Evolutionary conservation across 2,113 vertebrate species (phyloP).

Genomic region (Chionomys nivalis): DNA sequence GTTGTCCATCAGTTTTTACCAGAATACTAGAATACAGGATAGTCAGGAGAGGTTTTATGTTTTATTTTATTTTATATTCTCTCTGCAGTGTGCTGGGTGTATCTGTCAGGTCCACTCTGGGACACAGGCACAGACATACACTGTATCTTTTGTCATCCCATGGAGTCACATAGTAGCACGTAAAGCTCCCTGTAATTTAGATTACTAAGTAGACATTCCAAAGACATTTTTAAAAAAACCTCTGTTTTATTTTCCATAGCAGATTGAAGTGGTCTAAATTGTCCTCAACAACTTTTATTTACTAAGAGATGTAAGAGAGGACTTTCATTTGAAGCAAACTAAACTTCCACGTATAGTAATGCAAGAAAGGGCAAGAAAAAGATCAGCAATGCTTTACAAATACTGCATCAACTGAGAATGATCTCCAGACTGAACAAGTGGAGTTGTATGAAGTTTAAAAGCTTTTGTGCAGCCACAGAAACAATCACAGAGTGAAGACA

Average conservation of each 20-base stretch:
- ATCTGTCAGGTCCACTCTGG: background rate
- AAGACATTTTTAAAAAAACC: background rate
- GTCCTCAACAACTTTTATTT: background rate
- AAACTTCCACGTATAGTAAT: background rate
- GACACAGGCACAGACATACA: too few relatives aligned
- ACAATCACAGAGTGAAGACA: background rate
- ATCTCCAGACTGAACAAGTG: background rate
- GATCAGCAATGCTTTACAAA: background rate
- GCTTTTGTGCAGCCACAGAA: background rate
- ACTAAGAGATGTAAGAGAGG: background rate
- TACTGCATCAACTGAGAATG: too few relatives aligned
- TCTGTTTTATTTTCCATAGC: constrained; percentile 19
- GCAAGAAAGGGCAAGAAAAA: background rate
- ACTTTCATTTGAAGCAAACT: constrained; percentile 1
- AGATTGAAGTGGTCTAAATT: constrained; percentile 9
- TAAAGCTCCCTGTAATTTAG: background rate
- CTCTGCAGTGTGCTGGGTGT: background rate
- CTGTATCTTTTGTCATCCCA: background rate
- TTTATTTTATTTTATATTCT: background rate
- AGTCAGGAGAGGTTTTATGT: background rate
- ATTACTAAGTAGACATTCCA: background rate
- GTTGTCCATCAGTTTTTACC: background rate
- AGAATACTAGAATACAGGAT: background rate
- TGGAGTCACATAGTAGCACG: background rate
- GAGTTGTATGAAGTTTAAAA: background rate